phyloP scores from a whole-genome alignment of 1,140 invertebrate genomes.

The Leptonema lineaticorne region DNA sequence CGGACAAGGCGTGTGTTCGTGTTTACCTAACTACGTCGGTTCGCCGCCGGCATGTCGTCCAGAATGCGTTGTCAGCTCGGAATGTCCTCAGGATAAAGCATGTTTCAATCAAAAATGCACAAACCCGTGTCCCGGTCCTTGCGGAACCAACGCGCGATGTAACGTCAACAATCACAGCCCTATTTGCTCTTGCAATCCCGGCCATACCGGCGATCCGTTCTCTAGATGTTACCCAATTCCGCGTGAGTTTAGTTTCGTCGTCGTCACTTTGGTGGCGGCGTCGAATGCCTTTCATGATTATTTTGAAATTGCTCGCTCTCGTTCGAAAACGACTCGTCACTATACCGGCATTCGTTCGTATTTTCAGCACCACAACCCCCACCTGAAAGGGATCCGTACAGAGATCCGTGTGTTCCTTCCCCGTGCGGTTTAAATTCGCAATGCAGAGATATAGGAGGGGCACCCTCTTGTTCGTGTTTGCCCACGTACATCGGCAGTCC shows the following conservation, averaged over 20 bases:
- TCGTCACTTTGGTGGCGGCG: not conserved
- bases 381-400: conserved; percentile 43
- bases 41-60: conserved; percentile 60
- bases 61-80: conserved; percentile 64
- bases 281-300: not conserved
- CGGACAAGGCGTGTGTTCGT: conserved; percentile 52
- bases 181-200: conserved; percentile 57
- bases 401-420: conserved; percentile 64
- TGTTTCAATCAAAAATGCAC: conserved; percentile 65
- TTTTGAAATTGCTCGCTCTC: not conserved
- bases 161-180: conserved; percentile 65
- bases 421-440: conserved; percentile 71
- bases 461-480: conserved; percentile 66
- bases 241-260: conserved; percentile 26
- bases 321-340: not conserved
- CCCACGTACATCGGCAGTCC: conserved; percentile 66
- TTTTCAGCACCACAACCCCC: conserved; percentile 41
- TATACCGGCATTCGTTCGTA: not conserved
- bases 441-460: conserved; percentile 62
- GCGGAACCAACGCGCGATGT: conserved; percentile 64
- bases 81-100: conserved; percentile 62
- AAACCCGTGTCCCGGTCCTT: conserved; percentile 63
- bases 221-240: conserved; percentile 58
- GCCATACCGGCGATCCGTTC: conserved; percentile 70
- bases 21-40: conserved; percentile 55